A percentile compares a stretch with the other conserved stretches of the same genome.
Conservation (phyloP, 1,140 invertebrate species). For the Drosophila lowei region DNA sequence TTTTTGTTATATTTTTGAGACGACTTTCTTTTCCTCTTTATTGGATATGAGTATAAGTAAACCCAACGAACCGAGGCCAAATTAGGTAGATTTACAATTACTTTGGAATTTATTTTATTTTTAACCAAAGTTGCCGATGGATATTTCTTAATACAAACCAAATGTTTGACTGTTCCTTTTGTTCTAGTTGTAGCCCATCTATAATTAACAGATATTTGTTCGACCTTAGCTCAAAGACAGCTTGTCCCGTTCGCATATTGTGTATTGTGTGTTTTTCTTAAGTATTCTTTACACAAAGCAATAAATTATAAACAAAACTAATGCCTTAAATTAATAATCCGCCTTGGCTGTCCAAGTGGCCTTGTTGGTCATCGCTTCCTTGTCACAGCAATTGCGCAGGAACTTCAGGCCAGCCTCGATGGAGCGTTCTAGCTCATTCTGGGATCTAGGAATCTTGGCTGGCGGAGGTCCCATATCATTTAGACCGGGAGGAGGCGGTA, state of each 20-base stretch:
- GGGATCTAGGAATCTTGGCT: slow-evolving; percentile 49
- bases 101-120: neutral
- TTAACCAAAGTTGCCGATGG: neutral
- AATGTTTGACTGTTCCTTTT: neutral
- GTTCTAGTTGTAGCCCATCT: slow-evolving; percentile 13
- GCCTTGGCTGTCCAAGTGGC: slow-evolving; percentile 78
- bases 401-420: slow-evolving; percentile 88
- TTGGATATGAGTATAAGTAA: neutral
- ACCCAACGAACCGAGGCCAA: slow-evolving; percentile 9
- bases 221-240: slow-evolving; percentile 30
- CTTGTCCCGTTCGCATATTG: slow-evolving; percentile 22
- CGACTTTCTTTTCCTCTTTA: neutral
- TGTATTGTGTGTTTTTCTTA: slow-evolving; percentile 49
- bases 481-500: slow-evolving; percentile 87
- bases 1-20: neutral
- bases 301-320: slow-evolving; percentile 37
- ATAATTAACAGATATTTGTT: slow-evolving; percentile 24
- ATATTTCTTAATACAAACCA: too few relatives aligned
- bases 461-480: slow-evolving; percentile 85
- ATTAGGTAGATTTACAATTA: neutral
- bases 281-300: slow-evolving; percentile 57
- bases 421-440: slow-evolving; percentile 85
- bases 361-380: slow-evolving; percentile 83
- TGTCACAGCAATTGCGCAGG: slow-evolving; percentile 86
- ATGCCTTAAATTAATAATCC: slow-evolving; percentile 60